Percentiles rank a stretch among this genome's conserved stretches.
phyloP scores from a whole-genome alignment of 2,888 invertebrate genomes.

The Agriopis leucophaearia region DNA sequence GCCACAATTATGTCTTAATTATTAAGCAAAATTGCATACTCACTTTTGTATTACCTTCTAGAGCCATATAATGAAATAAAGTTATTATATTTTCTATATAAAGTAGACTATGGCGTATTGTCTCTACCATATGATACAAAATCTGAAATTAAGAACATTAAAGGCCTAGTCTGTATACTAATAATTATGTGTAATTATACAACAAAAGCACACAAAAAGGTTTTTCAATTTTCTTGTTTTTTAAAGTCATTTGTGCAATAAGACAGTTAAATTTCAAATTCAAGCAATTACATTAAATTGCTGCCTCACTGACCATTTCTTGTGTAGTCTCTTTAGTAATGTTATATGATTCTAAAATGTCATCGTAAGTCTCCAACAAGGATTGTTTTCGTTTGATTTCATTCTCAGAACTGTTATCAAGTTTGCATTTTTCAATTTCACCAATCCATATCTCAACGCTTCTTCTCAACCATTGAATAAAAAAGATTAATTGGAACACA shows the following conservation, averaged over 20 bases:
- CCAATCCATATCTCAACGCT: conserved; percentile 6
- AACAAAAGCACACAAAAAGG: background rate
- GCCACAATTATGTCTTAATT: background rate
- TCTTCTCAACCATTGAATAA: conserved; percentile 3
- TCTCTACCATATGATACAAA: conserved; percentile 4
- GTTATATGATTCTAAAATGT: conserved; percentile 12
- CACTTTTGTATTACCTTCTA: background rate
- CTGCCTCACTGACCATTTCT: conserved; percentile 2
- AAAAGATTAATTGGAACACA: background rate
- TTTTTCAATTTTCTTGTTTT: background rate
- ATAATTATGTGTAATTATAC: no score
- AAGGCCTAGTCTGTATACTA: background rate
- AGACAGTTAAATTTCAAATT: background rate
- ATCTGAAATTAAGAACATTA: conserved; percentile 2
- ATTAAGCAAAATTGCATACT: background rate
- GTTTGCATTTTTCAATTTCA: background rate
- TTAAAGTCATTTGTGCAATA: no score
- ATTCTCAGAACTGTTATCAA: background rate
- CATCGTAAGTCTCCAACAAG: background rate
- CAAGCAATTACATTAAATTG: background rate
- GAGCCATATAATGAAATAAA: background rate
- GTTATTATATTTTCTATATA: background rate
- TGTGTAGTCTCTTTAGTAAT: conserved; percentile 1
- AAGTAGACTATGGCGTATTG: conserved; percentile 2
- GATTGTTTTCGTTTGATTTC: background rate